A percentile compares a stretch with the other conserved stretches of the same genome.
Conservation (phyloP, 2,113 vertebrate genomes). For the Mormoops blainvillei region DNA sequence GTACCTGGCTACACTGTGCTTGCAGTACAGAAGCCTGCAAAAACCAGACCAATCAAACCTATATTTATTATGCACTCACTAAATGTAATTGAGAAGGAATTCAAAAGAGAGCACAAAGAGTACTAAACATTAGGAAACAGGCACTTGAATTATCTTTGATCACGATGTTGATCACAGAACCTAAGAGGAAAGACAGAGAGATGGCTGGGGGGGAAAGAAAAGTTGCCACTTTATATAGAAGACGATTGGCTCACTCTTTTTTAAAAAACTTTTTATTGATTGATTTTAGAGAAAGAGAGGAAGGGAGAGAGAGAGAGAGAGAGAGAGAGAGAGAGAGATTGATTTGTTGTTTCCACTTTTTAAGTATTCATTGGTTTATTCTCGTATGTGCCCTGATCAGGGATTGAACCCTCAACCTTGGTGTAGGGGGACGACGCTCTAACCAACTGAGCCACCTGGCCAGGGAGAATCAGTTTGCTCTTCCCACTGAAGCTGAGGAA, state of each 20-base stretch:
- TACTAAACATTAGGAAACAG: not conserved
- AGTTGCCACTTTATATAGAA: not conserved
- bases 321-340: too few relatives aligned
- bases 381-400: too few relatives aligned
- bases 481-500: not conserved
- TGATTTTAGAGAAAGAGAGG: too few relatives aligned
- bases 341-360: too few relatives aligned
- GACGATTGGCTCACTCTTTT: not conserved
- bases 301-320: too few relatives aligned
- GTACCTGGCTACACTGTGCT: not conserved
- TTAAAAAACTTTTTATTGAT: too few relatives aligned
- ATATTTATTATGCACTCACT: not conserved
- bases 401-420: too few relatives aligned
- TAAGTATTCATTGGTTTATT: too few relatives aligned
- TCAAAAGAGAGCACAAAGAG: not conserved
- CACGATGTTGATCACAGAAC: not conserved
- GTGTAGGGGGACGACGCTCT: too few relatives aligned
- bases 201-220: not conserved
- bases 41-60: not conserved
- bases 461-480: not conserved
- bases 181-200: not conserved
- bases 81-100: not conserved
- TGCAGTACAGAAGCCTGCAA: not conserved
- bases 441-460: too few relatives aligned
- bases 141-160: constrained; percentile 29